Evolutionary conservation across 2,888 invertebrate genomes (phyloP).

Genomic region (Leucoma salicis): DNA sequence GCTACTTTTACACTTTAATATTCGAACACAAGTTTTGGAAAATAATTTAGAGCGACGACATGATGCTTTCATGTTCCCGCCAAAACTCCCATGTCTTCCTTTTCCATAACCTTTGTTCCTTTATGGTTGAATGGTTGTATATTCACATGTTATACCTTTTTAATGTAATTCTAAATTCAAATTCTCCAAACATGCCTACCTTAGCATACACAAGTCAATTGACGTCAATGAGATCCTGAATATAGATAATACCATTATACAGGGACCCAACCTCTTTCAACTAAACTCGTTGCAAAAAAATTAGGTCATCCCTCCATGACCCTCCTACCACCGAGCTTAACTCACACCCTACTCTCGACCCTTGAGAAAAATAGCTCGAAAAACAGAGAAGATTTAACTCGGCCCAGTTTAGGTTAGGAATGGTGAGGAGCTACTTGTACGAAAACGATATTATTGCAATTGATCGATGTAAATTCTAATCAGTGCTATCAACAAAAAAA

Average conservation of each 20-base stretch:
- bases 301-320: constrained; percentile 60
- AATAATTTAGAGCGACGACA: too few species aligned
- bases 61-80: too few species aligned
- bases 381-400: constrained; percentile 74
- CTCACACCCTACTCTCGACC: constrained; percentile 46
- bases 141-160: too few species aligned
- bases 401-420: constrained; percentile 46
- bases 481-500: too few species aligned
- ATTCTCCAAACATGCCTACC: constrained; percentile 11
- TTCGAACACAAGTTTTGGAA: too few species aligned
- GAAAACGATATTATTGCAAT: constrained; percentile 13
- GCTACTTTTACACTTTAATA: too few species aligned
- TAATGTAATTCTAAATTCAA: too few species aligned
- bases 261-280: constrained; percentile 57
- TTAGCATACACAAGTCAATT: constrained; percentile 31
- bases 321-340: constrained; percentile 26
- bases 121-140: too few species aligned
- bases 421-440: constrained; percentile 33
- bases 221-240: constrained; percentile 36
- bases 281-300: constrained; percentile 69
- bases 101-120: too few species aligned
- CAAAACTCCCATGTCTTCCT: too few species aligned
- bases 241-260: constrained; percentile 37
- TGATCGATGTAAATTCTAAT: too few species aligned
- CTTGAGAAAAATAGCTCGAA: constrained; percentile 80